A percentile compares a stretch with the other conserved stretches of the same genome.
phyloP scores from a whole-genome alignment of 2,888 invertebrate species.

The Drosophila algonquin region DNA sequence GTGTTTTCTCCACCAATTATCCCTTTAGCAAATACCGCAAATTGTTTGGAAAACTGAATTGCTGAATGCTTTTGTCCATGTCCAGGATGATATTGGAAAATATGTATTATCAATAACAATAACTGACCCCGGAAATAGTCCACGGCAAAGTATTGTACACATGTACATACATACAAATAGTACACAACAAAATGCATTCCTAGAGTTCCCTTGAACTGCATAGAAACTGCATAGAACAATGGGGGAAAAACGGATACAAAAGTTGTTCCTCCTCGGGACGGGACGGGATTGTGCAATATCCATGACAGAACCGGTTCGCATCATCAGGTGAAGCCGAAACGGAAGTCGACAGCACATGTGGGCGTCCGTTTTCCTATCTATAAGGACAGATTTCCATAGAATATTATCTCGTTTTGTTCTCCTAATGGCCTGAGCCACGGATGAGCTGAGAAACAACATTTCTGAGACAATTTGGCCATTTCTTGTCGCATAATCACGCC shows the following conservation, averaged over 20 bases:
- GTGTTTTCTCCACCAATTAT: constrained; percentile 57
- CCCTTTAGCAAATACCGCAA: constrained; percentile 54
- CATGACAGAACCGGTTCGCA: constrained; percentile 39
- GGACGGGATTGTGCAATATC: constrained; percentile 51
- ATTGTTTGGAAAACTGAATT: constrained; percentile 47
- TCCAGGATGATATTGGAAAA: constrained; percentile 48
- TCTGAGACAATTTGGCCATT: constrained; percentile 37
- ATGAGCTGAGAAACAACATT: constrained; percentile 27
- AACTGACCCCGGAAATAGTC: constrained; percentile 37
- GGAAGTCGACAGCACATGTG: constrained; percentile 44
- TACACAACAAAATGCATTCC: constrained; percentile 33
- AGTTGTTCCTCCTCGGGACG: constrained; percentile 35
- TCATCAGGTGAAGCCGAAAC: constrained; percentile 47
- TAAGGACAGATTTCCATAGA: neutral
- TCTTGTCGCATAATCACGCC: constrained; percentile 42
- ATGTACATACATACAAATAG: constrained; percentile 15
- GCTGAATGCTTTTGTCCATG: constrained; percentile 53
- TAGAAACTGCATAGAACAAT: constrained; percentile 9
- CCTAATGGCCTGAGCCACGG: constrained; percentile 39
- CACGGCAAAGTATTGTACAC: constrained; percentile 30
- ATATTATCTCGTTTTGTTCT: constrained; percentile 25
- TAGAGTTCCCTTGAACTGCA: constrained; percentile 24
- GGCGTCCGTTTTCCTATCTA: constrained; percentile 23
- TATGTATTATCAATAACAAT: constrained; percentile 35
- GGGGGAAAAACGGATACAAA: constrained; percentile 47